phyloP scores from a whole-genome alignment of 2,888 invertebrate genomes.

The Drosophila neotestacea region DNA sequence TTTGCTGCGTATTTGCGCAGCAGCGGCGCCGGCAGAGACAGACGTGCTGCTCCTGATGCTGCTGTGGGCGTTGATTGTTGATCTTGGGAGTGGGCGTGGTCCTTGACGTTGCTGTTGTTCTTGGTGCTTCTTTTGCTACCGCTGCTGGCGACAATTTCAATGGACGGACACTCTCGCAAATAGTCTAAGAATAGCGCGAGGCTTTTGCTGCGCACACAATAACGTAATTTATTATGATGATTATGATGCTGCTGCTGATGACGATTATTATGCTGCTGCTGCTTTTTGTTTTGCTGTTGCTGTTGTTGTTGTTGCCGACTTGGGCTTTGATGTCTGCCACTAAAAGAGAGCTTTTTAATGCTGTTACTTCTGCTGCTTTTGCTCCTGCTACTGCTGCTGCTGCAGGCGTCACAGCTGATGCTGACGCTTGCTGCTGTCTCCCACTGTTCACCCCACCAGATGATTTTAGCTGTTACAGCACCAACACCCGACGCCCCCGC shows the following conservation, averaged over 20 bases:
- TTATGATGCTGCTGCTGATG: conserved; percentile 23
- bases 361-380: conserved; percentile 24
- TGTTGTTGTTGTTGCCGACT: conserved; percentile 36
- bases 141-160: conserved; percentile 64
- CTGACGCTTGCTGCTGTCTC: conserved; percentile 46
- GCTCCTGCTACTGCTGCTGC: conserved; percentile 14
- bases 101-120: conserved; percentile 37
- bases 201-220: conserved; percentile 67
- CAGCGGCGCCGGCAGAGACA: conserved; percentile 60
- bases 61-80: conserved; percentile 20
- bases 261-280: conserved; percentile 38
- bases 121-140: conserved; percentile 20
- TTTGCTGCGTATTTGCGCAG: conserved; percentile 69
- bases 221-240: conserved; percentile 64
- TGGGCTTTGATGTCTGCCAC: conserved; percentile 54
- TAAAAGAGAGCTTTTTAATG: conserved; percentile 57
- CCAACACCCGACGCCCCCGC: conserved; percentile 40
- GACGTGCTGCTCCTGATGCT: conserved; percentile 44
- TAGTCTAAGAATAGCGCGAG: conserved; percentile 80
- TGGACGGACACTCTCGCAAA: conserved; percentile 75
- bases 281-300: conserved; percentile 23
- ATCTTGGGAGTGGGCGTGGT: conserved; percentile 57
- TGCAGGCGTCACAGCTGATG: conserved; percentile 68
- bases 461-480: conserved; percentile 66
- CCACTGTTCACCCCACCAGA: conserved; percentile 76